These are phyloP conservation scores for Patella caerulea DNA, from an alignment of 2,888 invertebrate genomes.

Conservation along the genomic window DNA sequence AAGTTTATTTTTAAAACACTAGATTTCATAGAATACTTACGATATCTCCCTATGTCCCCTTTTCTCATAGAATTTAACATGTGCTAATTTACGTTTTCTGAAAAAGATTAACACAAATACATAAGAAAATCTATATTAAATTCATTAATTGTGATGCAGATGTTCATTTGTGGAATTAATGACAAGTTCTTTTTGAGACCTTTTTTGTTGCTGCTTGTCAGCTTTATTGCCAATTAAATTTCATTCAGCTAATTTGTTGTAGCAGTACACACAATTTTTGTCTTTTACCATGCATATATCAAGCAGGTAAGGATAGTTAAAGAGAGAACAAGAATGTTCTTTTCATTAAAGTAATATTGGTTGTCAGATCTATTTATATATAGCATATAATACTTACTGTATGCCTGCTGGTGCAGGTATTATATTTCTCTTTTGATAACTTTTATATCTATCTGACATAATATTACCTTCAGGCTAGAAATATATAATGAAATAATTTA, in stretches of 20 bases:
- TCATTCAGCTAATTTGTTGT: too few relatives aligned
- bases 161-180: too few relatives aligned
- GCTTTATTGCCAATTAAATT: too few relatives aligned
- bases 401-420: conserved; percentile 78
- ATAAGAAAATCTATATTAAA: too few relatives aligned
- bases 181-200: too few relatives aligned
- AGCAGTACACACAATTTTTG: too few relatives aligned
- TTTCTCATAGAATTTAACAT: conserved; percentile 81
- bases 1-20: too few relatives aligned
- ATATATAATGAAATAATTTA: background rate
- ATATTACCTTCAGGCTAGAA: conserved; percentile 78
- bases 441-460: conserved; percentile 87
- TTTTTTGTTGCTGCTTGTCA: too few relatives aligned
- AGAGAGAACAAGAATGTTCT: background rate
- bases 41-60: conserved; percentile 71
- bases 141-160: too few relatives aligned
- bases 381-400: conserved; percentile 48
- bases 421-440: conserved; percentile 91
- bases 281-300: too few relatives aligned
- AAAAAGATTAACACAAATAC: conserved; percentile 57
- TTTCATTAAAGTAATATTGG: background rate
- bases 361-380: too few relatives aligned
- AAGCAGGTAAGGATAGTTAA: background rate
- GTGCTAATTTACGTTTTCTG: conserved; percentile 80
- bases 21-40: conserved; percentile 29